A percentile compares a stretch with the other conserved stretches of the same genome.
These are phyloP conservation scores for Mungos mungo DNA, from an alignment of 2,113 vertebrate genomes.

Conservation along the genomic window DNA sequence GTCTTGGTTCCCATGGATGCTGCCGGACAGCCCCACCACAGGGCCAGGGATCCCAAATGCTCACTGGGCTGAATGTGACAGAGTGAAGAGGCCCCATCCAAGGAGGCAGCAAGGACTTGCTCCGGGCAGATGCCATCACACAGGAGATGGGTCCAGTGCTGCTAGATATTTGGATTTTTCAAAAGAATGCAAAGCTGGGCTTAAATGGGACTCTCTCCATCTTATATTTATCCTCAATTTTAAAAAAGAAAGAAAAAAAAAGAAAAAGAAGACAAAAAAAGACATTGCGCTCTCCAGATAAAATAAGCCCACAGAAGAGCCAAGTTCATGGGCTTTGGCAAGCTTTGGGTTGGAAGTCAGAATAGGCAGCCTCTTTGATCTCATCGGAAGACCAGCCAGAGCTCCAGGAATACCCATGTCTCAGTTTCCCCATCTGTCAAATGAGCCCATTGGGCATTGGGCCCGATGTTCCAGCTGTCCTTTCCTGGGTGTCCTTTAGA, in stretches of 20 bases:
- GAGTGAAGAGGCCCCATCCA: fast-evolving
- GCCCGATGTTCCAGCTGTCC: too few species aligned
- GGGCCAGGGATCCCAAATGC: too few species aligned
- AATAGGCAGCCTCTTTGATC: neutral
- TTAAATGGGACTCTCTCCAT: neutral
- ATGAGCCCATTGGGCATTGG: fast-evolving
- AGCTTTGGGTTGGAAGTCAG: neutral
- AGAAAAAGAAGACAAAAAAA: neutral
- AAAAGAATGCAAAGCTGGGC: neutral
- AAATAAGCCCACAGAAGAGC: neutral
- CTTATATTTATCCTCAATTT: neutral
- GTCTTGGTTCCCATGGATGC: neutral
- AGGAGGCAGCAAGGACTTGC: fast-evolving
- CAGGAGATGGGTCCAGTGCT: neutral
- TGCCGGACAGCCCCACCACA: fast-evolving
- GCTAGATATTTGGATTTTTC: neutral
- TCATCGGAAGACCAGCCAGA: neutral
- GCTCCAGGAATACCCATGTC: neutral
- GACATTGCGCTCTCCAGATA: neutral
- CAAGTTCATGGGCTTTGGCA: neutral
- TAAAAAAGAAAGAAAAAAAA: neutral
- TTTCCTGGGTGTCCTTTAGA: neutral
- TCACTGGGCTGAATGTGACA: neutral
- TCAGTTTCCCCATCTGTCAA: slow-evolving; percentile 31
- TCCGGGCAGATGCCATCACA: fast-evolving